phyloP scores from a whole-genome alignment of 2,888 invertebrate species.

The Unio delphinus region DNA sequence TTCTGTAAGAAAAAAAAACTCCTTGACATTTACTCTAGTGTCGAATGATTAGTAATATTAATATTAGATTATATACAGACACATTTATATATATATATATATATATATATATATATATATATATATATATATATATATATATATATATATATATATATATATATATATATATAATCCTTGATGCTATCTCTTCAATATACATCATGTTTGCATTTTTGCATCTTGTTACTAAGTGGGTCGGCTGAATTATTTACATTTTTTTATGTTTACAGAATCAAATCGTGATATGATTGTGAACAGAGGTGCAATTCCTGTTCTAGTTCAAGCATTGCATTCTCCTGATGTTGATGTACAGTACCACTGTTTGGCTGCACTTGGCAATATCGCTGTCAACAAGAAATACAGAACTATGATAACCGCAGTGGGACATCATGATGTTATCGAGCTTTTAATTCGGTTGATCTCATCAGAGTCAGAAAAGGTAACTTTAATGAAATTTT shows the following conservation, averaged over 20 bases:
- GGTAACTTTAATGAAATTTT: constrained; percentile 18
- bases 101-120: too few relatives aligned
- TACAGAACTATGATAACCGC: constrained; percentile 63
- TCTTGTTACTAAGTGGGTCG: not conserved
- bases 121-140: too few relatives aligned
- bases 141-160: too few relatives aligned
- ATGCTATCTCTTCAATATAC: not conserved
- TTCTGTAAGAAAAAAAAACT: too few relatives aligned
- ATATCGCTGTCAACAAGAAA: constrained; percentile 60
- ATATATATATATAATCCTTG: too few relatives aligned
- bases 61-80: too few relatives aligned
- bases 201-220: not conserved
- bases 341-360: constrained; percentile 62
- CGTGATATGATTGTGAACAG: constrained; percentile 53
- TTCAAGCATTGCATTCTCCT: constrained; percentile 45
- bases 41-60: too few relatives aligned
- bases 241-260: not conserved
- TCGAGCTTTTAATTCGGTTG: constrained; percentile 45
- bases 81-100: too few relatives aligned
- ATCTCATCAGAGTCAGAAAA: constrained; percentile 36
- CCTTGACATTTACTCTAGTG: too few relatives aligned
- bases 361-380: constrained; percentile 62
- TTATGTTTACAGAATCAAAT: constrained; percentile 45
- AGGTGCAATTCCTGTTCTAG: constrained; percentile 59
- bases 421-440: constrained; percentile 59